Conservation (phyloP, 2,888 invertebrate genomes). For the Elegia similella region DNA sequence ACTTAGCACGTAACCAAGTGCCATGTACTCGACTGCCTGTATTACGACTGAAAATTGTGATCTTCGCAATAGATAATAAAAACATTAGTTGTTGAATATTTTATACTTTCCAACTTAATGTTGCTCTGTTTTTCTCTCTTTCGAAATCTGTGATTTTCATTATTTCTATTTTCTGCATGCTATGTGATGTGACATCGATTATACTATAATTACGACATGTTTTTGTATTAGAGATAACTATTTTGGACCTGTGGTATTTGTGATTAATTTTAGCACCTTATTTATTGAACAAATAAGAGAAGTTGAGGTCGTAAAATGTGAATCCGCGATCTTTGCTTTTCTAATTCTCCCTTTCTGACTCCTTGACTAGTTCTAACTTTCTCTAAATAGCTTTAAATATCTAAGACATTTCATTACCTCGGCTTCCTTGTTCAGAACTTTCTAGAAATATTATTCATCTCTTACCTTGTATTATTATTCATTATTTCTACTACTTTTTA, state of each 20-base stretch:
- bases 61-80: slow-evolving; percentile 38
- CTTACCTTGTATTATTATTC: slow-evolving; percentile 41
- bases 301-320: slow-evolving; percentile 75
- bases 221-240: slow-evolving; percentile 26
- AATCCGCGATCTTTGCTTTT: slow-evolving; percentile 28
- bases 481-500: slow-evolving; percentile 48
- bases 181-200: slow-evolving; percentile 3
- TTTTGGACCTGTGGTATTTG: slow-evolving; percentile 30
- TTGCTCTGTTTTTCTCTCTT: slow-evolving; percentile 19
- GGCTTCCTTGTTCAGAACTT: slow-evolving; percentile 61
- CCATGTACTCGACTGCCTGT: slow-evolving; percentile 27
- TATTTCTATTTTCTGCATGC: slow-evolving; percentile 9
- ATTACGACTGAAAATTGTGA: slow-evolving; percentile 50
- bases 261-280: slow-evolving; percentile 45
- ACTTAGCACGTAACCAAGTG: slow-evolving; percentile 12
- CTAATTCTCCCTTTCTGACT: slow-evolving; percentile 15
- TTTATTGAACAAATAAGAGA: slow-evolving; percentile 51
- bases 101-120: slow-evolving; percentile 24
- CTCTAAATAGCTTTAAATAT: slow-evolving; percentile 26
- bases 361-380: slow-evolving; percentile 21
- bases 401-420: slow-evolving; percentile 66
- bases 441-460: slow-evolving; percentile 32
- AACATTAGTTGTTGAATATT: not conserved
- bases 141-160: slow-evolving; percentile 24
- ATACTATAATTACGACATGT: slow-evolving; percentile 23